Base-by-base conservation (phyloP, 2,888 invertebrate species). In the Parnassius glacialis region DNA sequence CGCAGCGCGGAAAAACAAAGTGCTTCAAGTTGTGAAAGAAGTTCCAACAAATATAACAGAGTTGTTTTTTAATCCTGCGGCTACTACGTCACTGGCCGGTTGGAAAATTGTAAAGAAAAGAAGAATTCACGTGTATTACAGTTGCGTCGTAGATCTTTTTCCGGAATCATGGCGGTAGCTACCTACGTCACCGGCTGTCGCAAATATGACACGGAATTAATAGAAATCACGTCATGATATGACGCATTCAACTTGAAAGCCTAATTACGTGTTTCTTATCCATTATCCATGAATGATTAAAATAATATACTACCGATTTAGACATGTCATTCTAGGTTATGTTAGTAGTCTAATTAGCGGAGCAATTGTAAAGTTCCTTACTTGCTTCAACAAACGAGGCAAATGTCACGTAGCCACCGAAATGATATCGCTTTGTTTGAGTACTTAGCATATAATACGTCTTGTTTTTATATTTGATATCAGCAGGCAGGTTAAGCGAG, bases 141-240 rank as follows among this genome's bases (percentile, higher is more conserved):
- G 10, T 53, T 53, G 53, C 16, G 53, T 13, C 48, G 48, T 9
- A 42, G 41, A 10, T n/a, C 10, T 34, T 47, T 9, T 16, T 41
- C 48, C 11, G 41, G 34, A 56, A 45, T 16, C 10, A 42, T 53
- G 13, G 10, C 44, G 43, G n/a, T 45, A 16, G 13, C 45, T 16
- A 16, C 16, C 16, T 56, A 61, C 61, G 61, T 61, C 61, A 61
- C 13, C 25, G 52, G 12, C 2, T 11, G 52, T 53, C 57, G 48
- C 13, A 52, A 50, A 57, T 50, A 45, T 53, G 47, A 52, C 47
- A 45, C 51, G 43, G 10, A 58, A 41, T 44, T 45, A 52, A 10
- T 13, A 7, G 44, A 52, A 34, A 25, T 52, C 52, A 59, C 52
- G 52, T 34, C n/a, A 44, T 20, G 45, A 9, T 9, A 16, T 62